Evolutionary conservation across 2,888 invertebrate species (phyloP).

Genomic region (Aspidiotus rigidus): DNA sequence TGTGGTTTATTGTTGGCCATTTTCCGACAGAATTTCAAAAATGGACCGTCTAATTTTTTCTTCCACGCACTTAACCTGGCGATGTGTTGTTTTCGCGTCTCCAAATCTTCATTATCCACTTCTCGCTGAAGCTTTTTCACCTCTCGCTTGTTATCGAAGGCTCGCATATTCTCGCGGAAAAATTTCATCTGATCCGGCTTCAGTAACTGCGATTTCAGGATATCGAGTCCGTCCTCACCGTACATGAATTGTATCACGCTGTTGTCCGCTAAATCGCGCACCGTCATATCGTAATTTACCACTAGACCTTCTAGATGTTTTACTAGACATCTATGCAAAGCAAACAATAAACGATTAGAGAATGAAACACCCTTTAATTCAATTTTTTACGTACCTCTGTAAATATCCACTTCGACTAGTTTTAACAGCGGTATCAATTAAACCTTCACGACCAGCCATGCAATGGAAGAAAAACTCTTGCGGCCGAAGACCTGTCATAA

Average conservation of each 20-base stretch:
- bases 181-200: conserved; percentile 66
- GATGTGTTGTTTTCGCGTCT: conserved; percentile 52
- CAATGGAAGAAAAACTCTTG: conserved; percentile 99
- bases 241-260: conserved; percentile 87
- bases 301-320: conserved; percentile 95
- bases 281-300: conserved; percentile 88
- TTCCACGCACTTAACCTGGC: not conserved
- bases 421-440: conserved; percentile 99
- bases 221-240: conserved; percentile 89
- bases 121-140: conserved; percentile 53
- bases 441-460: conserved; percentile 98
- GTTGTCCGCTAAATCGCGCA: conserved; percentile 79
- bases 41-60: conserved; percentile 9
- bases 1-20: not conserved
- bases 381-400: conserved; percentile 52
- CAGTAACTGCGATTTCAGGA: conserved; percentile 76
- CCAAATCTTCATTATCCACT: conserved; percentile 47
- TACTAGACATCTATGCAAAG: conserved; percentile 59
- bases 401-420: conserved; percentile 97
- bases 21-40: conserved; percentile 40
- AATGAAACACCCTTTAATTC: too few relatives aligned
- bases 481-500: conserved; percentile 96
- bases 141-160: conserved; percentile 52
- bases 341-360: not conserved
- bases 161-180: conserved; percentile 64